These are phyloP conservation scores for Hyles euphorbiae DNA, from an alignment of 1,140 invertebrate genomes.

Conservation along the genomic window DNA sequence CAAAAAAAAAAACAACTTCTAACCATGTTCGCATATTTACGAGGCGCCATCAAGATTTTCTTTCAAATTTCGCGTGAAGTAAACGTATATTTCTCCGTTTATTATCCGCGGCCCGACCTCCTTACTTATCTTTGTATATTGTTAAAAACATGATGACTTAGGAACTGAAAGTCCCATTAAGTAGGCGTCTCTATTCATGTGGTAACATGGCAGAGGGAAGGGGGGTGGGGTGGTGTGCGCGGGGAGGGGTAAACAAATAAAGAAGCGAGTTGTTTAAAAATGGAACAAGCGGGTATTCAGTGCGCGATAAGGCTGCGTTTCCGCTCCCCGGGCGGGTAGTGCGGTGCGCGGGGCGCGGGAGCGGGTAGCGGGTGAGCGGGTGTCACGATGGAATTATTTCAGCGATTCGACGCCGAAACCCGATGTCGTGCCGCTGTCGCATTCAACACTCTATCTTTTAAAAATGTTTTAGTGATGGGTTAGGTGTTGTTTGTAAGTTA, in stretches of 20 bases:
- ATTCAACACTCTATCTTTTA: slow-evolving; percentile 71
- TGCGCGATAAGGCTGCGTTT: slow-evolving; percentile 70
- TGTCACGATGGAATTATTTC: slow-evolving; percentile 63
- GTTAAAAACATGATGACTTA: slow-evolving; percentile 73
- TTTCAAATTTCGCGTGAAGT: slow-evolving; percentile 40
- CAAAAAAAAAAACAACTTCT: slow-evolving; percentile 27
- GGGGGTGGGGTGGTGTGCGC: slow-evolving; percentile 22
- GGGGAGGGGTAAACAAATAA: slow-evolving; percentile 56
- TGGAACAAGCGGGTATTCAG: slow-evolving; percentile 70
- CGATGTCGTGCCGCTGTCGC: slow-evolving; percentile 62
- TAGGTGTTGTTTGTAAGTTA: not conserved
- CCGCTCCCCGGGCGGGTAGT: slow-evolving; percentile 24
- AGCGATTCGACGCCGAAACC: slow-evolving; percentile 60
- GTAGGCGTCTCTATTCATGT: slow-evolving; percentile 68
- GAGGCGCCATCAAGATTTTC: slow-evolving; percentile 41
- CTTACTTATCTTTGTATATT: slow-evolving; percentile 66
- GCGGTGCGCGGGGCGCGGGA: slow-evolving; percentile 35
- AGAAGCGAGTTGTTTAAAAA: slow-evolving; percentile 74
- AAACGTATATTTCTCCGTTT: slow-evolving; percentile 53
- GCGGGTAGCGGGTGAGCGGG: slow-evolving; percentile 16
- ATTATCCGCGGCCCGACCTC: slow-evolving; percentile 61
- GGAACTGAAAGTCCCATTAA: slow-evolving; percentile 73
- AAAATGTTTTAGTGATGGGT: slow-evolving; percentile 60
- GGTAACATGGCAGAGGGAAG: slow-evolving; percentile 43
- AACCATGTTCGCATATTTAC: slow-evolving; percentile 37